These are phyloP conservation scores for Sclerodermus sp. DNA, from an alignment of 2,888 invertebrate genomes.

Conservation along the genomic window DNA sequence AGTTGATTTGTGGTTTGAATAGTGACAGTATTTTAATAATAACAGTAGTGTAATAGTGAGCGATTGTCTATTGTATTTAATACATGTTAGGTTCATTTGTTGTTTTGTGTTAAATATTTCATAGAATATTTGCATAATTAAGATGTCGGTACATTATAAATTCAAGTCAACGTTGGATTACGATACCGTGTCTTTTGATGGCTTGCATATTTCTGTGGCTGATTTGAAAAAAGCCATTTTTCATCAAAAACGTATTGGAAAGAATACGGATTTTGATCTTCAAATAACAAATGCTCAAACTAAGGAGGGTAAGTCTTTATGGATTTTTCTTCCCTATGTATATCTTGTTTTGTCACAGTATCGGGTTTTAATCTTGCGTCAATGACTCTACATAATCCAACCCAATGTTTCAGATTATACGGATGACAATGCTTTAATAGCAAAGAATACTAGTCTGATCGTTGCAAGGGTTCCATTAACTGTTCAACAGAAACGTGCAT, in stretches of 20 bases:
- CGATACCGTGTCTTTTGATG: constrained; percentile 96
- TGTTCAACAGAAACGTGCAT: constrained; percentile 75
- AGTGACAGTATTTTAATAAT: no score
- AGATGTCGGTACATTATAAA: constrained; percentile 97
- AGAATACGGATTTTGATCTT: constrained; percentile 92
- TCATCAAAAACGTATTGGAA: constrained; percentile 92
- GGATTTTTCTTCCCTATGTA: no score
- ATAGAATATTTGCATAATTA: neutral
- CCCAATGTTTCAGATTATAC: constrained; percentile 74
- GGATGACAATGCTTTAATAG: constrained; percentile 87
- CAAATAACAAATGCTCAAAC: constrained; percentile 97
- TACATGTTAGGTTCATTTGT: no score
- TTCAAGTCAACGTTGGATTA: constrained; percentile 96
- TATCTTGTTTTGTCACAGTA: neutral
- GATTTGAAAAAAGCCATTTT: constrained; percentile 95
- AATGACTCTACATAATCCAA: neutral
- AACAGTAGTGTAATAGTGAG: no score
- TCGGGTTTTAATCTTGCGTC: neutral
- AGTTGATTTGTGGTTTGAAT: no score
- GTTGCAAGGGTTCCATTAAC: constrained; percentile 90
- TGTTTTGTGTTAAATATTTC: no score
- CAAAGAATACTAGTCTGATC: constrained; percentile 95
- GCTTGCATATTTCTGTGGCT: constrained; percentile 91
- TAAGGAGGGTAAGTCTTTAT: constrained; percentile 72
- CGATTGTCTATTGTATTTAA: no score